These are phyloP conservation scores for Microtus pennsylvanicus DNA, from an alignment of 2,113 vertebrate genomes.

Conservation along the genomic window DNA sequence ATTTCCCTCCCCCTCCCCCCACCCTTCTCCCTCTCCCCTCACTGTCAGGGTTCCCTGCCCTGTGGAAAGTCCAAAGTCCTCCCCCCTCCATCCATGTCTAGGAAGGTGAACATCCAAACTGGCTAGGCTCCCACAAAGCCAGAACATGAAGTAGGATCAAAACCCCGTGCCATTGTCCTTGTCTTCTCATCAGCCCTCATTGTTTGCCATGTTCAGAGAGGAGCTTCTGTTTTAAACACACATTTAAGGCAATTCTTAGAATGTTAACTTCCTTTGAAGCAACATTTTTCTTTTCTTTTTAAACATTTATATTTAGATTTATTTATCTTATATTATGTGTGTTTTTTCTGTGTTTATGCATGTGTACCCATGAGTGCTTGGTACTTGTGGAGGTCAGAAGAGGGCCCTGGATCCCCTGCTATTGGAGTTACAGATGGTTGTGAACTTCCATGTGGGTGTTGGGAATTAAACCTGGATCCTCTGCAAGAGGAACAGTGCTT, in stretches of 20 bases:
- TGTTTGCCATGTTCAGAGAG: too few relatives aligned
- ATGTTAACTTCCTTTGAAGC: conserved; percentile 17
- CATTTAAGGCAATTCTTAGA: conserved; percentile 40
- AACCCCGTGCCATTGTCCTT: too few relatives aligned
- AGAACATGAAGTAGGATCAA: too few relatives aligned
- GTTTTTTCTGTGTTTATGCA: not conserved
- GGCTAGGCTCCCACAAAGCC: too few relatives aligned
- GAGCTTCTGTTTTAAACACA: conserved; percentile 55
- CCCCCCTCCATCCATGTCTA: too few relatives aligned
- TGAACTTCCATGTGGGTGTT: not conserved
- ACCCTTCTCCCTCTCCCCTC: too few relatives aligned
- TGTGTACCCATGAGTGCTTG: not conserved
- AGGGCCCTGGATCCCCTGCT: not conserved
- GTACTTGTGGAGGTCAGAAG: not conserved
- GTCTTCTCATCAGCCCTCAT: too few relatives aligned
- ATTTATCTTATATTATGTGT: not conserved
- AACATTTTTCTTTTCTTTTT: not conserved
- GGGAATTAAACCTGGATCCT: not conserved
- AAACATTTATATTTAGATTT: not conserved
- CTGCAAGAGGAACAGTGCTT: not conserved
- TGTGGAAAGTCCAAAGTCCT: too few relatives aligned
- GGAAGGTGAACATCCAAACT: too few relatives aligned
- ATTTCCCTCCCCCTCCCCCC: too few relatives aligned
- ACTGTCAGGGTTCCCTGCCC: too few relatives aligned
- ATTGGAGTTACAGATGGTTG: not conserved